Conservation (phyloP, 2,888 invertebrate species). For the Glaucopsyche alexis region DNA sequence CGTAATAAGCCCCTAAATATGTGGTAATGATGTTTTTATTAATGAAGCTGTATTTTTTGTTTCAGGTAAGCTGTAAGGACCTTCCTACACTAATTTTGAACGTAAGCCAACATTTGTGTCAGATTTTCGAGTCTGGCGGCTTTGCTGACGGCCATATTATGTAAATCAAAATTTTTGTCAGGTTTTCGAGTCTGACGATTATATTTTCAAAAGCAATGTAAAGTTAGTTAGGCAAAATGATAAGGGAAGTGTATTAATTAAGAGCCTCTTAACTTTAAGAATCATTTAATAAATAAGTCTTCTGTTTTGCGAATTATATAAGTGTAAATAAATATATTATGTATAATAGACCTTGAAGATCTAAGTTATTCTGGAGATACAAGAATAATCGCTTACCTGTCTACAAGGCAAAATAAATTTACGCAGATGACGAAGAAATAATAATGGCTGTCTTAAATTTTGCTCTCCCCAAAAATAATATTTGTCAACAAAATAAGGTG, state of each 20-base stretch:
- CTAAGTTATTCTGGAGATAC: background rate
- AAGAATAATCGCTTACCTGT: background rate
- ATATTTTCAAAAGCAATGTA: no score
- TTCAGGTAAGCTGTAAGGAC: constrained; percentile 23
- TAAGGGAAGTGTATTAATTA: no score
- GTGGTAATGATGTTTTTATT: background rate
- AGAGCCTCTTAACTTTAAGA: no score
- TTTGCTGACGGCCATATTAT: no score
- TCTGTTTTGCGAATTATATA: no score
- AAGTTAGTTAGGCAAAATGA: no score
- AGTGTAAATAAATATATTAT: background rate
- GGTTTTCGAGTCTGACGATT: no score
- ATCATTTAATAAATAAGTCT: no score
- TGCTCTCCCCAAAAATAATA: constrained; percentile 4
- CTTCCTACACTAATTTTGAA: background rate
- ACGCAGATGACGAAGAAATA: background rate
- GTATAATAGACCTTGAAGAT: background rate
- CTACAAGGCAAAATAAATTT: background rate
- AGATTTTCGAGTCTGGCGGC: no score
- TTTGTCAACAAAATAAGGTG: background rate
- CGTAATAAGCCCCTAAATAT: background rate
- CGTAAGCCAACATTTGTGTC: background rate
- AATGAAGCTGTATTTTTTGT: constrained; percentile 6
- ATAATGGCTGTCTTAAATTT: background rate
- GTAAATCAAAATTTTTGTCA: no score